Conservation (phyloP, 1,140 invertebrate genomes). For the Homarus americanus region DNA sequence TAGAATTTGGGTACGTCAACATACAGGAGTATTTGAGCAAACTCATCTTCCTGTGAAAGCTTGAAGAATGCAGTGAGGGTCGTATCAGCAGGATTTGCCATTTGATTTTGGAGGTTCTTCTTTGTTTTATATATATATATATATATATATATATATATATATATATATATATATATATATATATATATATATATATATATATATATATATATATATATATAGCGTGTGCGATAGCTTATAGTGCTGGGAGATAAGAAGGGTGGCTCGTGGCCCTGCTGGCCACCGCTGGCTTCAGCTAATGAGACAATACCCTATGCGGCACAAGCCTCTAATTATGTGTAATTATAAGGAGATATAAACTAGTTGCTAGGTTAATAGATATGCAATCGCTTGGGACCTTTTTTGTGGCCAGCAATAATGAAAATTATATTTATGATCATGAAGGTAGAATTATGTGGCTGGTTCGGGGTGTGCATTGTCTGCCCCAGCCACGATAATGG, state of each 20-base stretch:
- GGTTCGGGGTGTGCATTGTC: neutral
- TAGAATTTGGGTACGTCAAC: no score
- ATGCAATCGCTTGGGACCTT: neutral
- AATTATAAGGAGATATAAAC: constrained; percentile 12
- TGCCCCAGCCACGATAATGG: neutral
- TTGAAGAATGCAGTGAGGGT: no score
- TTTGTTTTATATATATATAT: neutral
- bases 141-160: constrained; percentile 33
- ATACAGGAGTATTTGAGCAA: no score
- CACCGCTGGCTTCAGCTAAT: neutral
- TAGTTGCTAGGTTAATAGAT: neutral
- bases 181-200: constrained; percentile 3
- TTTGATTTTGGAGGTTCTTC: neutral
- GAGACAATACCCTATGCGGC: neutral
- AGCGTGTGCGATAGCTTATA: neutral
- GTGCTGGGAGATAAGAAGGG: neutral
- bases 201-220: constrained; percentile 39
- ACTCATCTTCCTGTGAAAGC: no score
- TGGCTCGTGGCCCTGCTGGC: neutral
- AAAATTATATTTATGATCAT: constrained; percentile 5
- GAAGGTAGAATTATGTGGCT: neutral
- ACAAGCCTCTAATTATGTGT: constrained; percentile 1
- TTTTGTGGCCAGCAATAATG: neutral
- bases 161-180: constrained; percentile 36
- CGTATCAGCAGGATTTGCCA: no score